phyloP scores from a whole-genome alignment of 2,797 vertebrate species.

The Molossus alvarezi region DNA sequence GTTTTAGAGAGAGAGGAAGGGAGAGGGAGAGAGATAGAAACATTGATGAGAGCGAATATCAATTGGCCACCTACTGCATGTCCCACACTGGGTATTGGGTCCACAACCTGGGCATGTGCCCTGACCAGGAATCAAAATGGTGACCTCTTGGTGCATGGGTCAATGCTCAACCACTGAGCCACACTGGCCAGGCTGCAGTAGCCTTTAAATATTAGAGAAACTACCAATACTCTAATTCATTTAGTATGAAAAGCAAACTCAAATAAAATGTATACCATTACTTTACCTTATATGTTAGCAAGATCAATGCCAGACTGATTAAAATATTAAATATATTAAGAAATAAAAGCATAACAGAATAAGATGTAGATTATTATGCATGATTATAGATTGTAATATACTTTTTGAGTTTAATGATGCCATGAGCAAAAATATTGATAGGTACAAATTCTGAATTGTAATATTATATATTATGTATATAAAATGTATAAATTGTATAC shows the following conservation, averaged over 20 bases:
- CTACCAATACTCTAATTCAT: background rate
- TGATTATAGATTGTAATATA: background rate
- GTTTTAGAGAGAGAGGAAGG: no score
- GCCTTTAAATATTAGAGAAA: background rate
- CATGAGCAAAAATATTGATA: background rate
- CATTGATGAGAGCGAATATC: no score
- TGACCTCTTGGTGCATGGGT: no score
- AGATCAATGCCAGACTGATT: background rate
- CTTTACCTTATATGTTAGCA: background rate
- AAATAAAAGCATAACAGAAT: background rate
- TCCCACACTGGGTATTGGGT: no score
- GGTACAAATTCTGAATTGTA: background rate
- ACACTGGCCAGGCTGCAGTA: background rate
- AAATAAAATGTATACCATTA: background rate
- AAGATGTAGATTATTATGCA: background rate
- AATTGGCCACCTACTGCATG: no score
- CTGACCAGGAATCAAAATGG: no score
- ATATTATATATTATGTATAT: background rate
- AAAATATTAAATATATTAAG: conserved; percentile 8
- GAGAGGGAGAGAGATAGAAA: no score
- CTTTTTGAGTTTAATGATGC: background rate
- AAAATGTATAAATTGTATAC: no score
- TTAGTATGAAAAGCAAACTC: background rate
- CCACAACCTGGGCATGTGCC: no score
- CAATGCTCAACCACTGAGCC: no score